Base-by-base conservation (phyloP, 2,797 vertebrate genomes). In the Molossus molossus region DNA sequence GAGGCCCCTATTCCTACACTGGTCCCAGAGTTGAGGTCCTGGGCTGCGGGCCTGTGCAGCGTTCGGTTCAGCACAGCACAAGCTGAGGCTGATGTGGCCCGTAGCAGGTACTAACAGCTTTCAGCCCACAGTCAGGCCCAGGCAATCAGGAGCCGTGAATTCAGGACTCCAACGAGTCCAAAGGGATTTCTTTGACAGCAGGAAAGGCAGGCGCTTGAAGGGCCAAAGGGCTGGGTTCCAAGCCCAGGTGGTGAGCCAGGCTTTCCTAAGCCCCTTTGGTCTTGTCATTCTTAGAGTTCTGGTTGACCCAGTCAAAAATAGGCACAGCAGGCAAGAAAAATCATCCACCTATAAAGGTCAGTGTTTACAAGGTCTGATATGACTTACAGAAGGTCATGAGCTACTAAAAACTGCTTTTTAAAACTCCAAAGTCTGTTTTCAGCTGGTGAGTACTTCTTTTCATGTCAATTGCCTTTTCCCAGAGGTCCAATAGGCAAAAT, bases 311-410 rank as follows among this genome's bases (percentile, higher is more conserved):
- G 10, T 65, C 62, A 50, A 48, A 93, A 65, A 37, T 37, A 64
- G 3, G 55, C 48, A 83, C n/a, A 84, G 65, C 21, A 21, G 60
- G 55, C 40, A 75, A 27, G 79, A 90, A 89, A 89, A 67, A 75
- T 15, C 84, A 60, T 33, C 33, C 20, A 5, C 48, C 27, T 27
- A 10, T 29, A 17, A 69, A 9, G 33, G 33, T 70, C 64, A 69
- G 69, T 5, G 4, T 70, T 72, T 70, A 60, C 18, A 83, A 81
- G 57, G 82, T 75, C 5, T 58, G 40, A 37, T 70, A 67, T 15
- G 64, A 50, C 79, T 73, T 33, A 48, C 14, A 81, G 58, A 40
- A 65, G 69, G 45, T 40, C 70, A 27, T 89, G 86, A 89, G 45
- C 45, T 86, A 45, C 58, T 45, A 25, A 77, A 91, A 72, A 45